Base-by-base conservation (phyloP, 37 sponge, comb jelly and placozoan genomes). In the Spongia lamella region DNA sequence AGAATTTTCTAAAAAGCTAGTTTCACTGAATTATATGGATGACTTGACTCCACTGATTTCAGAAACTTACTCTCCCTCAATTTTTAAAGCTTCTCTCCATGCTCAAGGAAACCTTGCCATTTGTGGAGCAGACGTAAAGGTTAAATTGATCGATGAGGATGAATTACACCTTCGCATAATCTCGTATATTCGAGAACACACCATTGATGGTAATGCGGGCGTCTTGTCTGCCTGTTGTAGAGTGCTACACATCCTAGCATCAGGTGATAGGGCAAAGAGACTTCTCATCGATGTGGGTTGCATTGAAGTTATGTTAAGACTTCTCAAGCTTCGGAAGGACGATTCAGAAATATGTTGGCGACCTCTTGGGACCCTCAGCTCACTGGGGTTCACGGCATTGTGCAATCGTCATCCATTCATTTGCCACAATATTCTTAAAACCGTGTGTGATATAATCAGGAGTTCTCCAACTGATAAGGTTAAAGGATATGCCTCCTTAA, bases 51-150 rank as follows among this genome's bases (percentile, higher is more conserved):
- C 59, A 37, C 47, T 70, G 14, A 32, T 86, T 7, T 34, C 53
- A 13, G 35, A 67, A 0, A 34, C 73, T 6, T 73, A 61, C 30
- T 34, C 53, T 20, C 15, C 74, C 1, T 54, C 51, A 5, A 43
- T 90, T 32, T 37, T 47, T 20, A 33, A 87, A 17, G 24, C 56
- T 27, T 32, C 79, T 25, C 55, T 90, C 19, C 91, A 90, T 70
- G 86, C 87, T 11, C 60, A 86, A 5, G 91, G 91, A 29, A 90
- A 90, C 75, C 79, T 90, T 16, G 86, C 91, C 43, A 80, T 90
- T 2, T 60, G 73, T 19, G 79, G 91, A 0, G 87, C 85, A 33
- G 29, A 77, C n/a, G 56, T 82, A 24, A 90, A 90, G 37, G 76
- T 79, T 67, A 75, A 53, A 1, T 67, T 90, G 1, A 47, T 82